Base-by-base conservation (phyloP, 2,113 vertebrate species). In the Pogona vitticeps region DNA sequence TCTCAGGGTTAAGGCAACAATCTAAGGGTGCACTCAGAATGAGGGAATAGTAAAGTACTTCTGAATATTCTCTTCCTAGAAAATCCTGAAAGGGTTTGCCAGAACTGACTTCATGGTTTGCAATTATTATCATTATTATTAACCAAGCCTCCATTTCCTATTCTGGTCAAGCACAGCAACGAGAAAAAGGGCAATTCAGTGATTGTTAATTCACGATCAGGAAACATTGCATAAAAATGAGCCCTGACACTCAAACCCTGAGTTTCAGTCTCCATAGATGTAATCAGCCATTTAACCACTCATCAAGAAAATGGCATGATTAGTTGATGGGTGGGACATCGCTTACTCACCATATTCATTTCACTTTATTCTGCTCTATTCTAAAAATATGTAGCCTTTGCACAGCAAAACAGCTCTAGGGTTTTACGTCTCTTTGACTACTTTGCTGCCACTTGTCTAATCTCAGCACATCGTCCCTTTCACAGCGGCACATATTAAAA, bases 401-500 rank as follows among this genome's bases (percentile, higher is more conserved):
- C 28, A 3, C 36, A 63, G 71, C 13, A 73, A 81, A 81, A 12
- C 40, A 76, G 17, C 61, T 76, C 58, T 9, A 38, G 21, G n/a
- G 20, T 87, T 87, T 82, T 61, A 61, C 12, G 75, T 21, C 59
- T 15, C 40, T 76, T 87, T 79, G 83, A 75, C 87, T 89, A 89
- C 81, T 90, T 90, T 86, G 73, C 90, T 88, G 88, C 75, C 28
- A 36, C 88, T 79, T 83, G 56, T 84, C 65, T 79, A 79, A 84
- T 92, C 83, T 87, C 79, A 67, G 73, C 88, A 67, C 77, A 85
- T 87, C 71, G 17, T 58, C 89, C 36, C 89, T 56, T 88, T 92
- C 84, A 73, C 40, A 87, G 81, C 3, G 20, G 89, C 65, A 26
- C 36, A 73, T 84, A 71, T 86, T 4, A 0, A 82, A 88, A 89